Evolutionary conservation across 1,140 invertebrate species (phyloP).

Genomic region (Batillaria attramentaria): DNA sequence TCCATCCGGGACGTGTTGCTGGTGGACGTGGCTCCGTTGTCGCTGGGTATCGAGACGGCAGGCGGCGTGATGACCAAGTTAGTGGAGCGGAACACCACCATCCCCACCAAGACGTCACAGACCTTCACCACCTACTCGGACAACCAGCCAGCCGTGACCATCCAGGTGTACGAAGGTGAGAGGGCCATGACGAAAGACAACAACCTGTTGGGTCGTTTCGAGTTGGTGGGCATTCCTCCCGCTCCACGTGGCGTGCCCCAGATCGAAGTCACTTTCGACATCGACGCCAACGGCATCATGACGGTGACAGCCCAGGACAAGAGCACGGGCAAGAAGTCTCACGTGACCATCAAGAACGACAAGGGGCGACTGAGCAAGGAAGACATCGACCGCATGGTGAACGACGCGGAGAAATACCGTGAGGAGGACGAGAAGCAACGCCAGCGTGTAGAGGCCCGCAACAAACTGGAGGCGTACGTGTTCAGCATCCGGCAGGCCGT

Average conservation of each 20-base stretch:
- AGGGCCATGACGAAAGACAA: conserved; percentile 86
- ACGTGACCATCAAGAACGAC: conserved; percentile 98
- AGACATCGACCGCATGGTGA: conserved; percentile 97
- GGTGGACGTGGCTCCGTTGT: conserved; percentile 69
- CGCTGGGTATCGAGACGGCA: conserved; percentile 74
- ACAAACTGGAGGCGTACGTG: conserved; percentile 52
- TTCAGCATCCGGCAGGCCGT: conserved; percentile 94
- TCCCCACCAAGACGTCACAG: conserved; percentile 66
- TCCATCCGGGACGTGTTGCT: conserved; percentile 66
- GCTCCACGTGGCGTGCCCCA: conserved; percentile 93
- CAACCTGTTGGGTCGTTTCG: conserved; percentile 92
- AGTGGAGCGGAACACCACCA: conserved; percentile 74
- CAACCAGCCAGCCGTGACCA: conserved; percentile 83
- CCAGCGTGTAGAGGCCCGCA: conserved; percentile 88
- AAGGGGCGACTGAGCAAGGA: conserved; percentile 90
- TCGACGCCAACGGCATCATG: conserved; percentile 77
- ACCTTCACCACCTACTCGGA: conserved; percentile 68
- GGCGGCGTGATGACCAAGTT: conserved; percentile 78
- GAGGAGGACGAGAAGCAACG: conserved; percentile 90
- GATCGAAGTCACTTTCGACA: conserved; percentile 77
- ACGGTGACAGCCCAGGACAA: conserved; percentile 73
- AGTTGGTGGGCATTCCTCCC: conserved; percentile 91
- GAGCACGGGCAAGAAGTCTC: conserved; percentile 78
- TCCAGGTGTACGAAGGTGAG: conserved; percentile 85
- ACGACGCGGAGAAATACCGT: conserved; percentile 95